phyloP scores from a whole-genome alignment of 1,140 invertebrate genomes.

The Planococcus citri region DNA sequence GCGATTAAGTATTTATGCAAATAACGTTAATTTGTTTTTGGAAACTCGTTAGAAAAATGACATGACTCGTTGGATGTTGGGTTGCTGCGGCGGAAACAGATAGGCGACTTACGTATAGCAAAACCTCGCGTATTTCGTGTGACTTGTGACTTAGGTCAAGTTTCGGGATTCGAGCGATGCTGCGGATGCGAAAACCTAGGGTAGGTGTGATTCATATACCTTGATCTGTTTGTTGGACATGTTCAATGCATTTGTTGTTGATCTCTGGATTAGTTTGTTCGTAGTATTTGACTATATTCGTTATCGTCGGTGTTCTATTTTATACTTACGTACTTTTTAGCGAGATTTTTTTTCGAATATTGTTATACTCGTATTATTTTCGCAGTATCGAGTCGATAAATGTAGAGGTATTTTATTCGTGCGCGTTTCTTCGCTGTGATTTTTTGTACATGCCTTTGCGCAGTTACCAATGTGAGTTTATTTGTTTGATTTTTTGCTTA shows the following conservation, averaged over 20 bases:
- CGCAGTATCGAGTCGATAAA: too few relatives aligned
- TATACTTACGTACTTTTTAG: neutral
- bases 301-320: too few relatives aligned
- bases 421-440: neutral
- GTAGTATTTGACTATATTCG: neutral
- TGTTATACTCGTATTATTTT: neutral
- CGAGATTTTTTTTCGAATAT: neutral
- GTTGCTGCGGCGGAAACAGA: too few relatives aligned
- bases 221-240: neutral
- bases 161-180: neutral
- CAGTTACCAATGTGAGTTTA: neutral
- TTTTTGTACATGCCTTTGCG: neutral
- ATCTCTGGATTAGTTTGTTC: neutral
- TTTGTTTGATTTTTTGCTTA: neutral
- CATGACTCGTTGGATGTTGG: neutral
- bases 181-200: neutral
- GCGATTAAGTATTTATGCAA: neutral
- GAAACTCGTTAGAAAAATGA: neutral
- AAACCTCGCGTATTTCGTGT: neutral
- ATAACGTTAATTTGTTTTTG: neutral
- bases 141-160: neutral
- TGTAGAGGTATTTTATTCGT: neutral
- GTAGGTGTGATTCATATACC: conserved; percentile 6
- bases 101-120: too few relatives aligned
- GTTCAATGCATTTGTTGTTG: neutral